Base-by-base conservation (phyloP, 2,113 vertebrate genomes). In the Apodemus sylvaticus region DNA sequence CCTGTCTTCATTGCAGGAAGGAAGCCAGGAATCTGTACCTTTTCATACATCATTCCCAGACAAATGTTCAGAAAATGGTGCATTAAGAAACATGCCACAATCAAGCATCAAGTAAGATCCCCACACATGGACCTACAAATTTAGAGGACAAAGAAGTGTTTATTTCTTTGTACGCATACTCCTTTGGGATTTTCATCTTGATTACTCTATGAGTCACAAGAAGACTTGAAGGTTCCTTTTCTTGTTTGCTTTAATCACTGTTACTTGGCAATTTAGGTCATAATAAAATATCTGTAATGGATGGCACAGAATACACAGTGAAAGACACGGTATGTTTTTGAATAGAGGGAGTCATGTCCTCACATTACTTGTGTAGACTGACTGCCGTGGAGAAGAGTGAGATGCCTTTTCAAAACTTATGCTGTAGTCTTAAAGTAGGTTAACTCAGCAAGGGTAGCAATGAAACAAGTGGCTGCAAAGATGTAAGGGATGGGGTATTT, bases 401-500 rank as follows among this genome's bases (percentile, higher is more conserved):
- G 93, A 94, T 73, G 14, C 42, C 77, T 93, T 94, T 96, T 68
- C 58, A 55, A 51, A 97, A 95, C 79, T 73, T 85, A 90, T 42
- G 62, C 34, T 79, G 29, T 82, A 39, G 68, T 39, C 95, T 92
- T 96, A 93, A 97, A 91, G 64, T 94, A 42, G 77, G 77, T 96
- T 92, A 96, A 94, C 34, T 97, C 88, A 88, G 45, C 71, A 78
- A 91, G 20, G 39, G 14, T 13, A 74, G n/a, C 55, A 71, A 62
- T 39, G 48, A 93, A 96, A 94, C 66, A 89, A 89, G 92, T 71
- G 13, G 70, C 73, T 74, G 92, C 64, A 93, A 90, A 96, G 68
- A 96, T 89, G 10, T 95, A 95, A 96, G 96, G 66, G 86, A 93
- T 85, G 74, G 71, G n/a, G 58, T 53, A 81, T 55, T 91, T 94